Conservation (phyloP, 2,888 invertebrate genomes). For the Stenodera caucasica region DNA sequence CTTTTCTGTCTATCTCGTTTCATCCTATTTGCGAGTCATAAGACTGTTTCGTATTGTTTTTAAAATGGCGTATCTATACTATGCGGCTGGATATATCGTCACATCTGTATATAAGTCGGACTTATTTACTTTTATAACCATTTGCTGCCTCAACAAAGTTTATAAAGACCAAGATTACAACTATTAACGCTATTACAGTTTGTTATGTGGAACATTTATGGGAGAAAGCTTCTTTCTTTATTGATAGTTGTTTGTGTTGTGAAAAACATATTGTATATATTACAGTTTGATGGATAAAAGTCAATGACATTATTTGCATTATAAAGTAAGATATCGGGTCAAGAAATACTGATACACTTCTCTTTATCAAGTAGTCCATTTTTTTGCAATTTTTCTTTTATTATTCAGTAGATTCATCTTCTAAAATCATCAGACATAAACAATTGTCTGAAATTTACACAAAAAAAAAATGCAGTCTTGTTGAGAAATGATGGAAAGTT, state of each 20-base stretch:
- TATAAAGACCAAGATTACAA: neutral
- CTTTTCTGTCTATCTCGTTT: conserved; percentile 4
- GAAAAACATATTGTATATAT: neutral
- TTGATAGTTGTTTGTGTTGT: neutral
- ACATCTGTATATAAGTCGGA: too few species aligned
- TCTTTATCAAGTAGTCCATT: neutral
- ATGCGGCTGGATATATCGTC: conserved; percentile 16
- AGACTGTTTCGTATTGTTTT: conserved; percentile 27
- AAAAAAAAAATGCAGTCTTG: too few species aligned
- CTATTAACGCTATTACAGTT: neutral
- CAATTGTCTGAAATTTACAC: too few species aligned
- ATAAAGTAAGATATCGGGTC: conserved; percentile 11
- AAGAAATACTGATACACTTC: conserved; percentile 7
- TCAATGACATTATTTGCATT: conserved; percentile 11
- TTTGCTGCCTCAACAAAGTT: conserved; percentile 8
- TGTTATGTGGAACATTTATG: conserved; percentile 6
- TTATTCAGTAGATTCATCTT: too few species aligned
- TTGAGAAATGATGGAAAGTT: too few species aligned
- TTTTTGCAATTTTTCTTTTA: too few species aligned
- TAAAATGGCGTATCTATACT: conserved; percentile 24
- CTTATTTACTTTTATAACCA: too few species aligned
- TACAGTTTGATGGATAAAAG: neutral
- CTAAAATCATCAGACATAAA: too few species aligned
- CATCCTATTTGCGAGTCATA: conserved; percentile 15
- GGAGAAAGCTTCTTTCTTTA: conserved; percentile 1